phyloP scores from a whole-genome alignment of 2,888 invertebrate species.

The Petrolisthes manimaculis region DNA sequence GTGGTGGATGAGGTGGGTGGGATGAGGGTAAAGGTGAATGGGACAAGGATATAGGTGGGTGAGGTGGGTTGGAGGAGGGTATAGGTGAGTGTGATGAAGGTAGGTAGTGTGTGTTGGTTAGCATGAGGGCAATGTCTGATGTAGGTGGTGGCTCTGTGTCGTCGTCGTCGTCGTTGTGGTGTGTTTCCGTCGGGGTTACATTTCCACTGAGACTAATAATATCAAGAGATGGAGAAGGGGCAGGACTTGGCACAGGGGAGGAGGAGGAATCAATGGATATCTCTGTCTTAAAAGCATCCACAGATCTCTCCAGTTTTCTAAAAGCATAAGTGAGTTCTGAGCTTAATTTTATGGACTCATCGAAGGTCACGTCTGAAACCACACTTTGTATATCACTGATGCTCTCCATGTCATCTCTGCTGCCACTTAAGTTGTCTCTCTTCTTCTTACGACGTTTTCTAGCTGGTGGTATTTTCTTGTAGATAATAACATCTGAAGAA shows the following conservation, averaged over 20 bases:
- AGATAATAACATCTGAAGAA: slow-evolving; percentile 47
- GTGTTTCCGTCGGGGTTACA: slow-evolving; percentile 22
- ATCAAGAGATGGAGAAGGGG: slow-evolving; percentile 29
- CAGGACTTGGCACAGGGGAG: slow-evolving; percentile 12
- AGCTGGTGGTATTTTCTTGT: slow-evolving; percentile 47
- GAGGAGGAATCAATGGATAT: slow-evolving; percentile 32
- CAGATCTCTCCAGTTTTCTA: slow-evolving; percentile 45
- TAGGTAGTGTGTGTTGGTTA: slow-evolving; percentile 7
- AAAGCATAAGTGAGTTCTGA: slow-evolving; percentile 54
- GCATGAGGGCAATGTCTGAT: slow-evolving; percentile 22
- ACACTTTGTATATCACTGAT: slow-evolving; percentile 38
- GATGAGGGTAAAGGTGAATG: not conserved
- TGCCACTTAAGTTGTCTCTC: slow-evolving; percentile 12
- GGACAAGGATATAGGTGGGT: not conserved
- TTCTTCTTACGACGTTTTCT: slow-evolving; percentile 37
- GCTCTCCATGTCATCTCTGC: slow-evolving; percentile 22
- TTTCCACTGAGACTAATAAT: slow-evolving; percentile 38
- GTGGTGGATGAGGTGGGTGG: not conserved
- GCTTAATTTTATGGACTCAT: slow-evolving; percentile 41
- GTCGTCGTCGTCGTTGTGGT: not conserved
- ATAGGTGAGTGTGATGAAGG: not conserved
- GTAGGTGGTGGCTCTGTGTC: not conserved
- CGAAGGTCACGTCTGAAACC: slow-evolving; percentile 37
- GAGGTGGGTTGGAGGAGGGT: not conserved
- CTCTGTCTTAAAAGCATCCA: slow-evolving; percentile 44